phyloP scores from a whole-genome alignment of 2,888 invertebrate genomes.

The Ametastegia equiseti region DNA sequence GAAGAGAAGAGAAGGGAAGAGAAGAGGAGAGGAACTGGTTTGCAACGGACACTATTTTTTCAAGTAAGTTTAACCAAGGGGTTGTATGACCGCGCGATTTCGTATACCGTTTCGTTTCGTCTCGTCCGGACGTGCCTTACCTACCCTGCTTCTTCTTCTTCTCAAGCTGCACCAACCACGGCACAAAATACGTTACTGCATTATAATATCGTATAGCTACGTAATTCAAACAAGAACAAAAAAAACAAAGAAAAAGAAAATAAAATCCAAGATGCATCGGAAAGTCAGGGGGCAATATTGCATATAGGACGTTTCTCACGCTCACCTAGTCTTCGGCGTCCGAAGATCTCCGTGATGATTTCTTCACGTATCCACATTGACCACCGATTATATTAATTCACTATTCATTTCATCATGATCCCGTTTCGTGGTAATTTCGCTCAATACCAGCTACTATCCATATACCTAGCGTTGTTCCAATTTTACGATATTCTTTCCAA shows the following conservation, averaged over 20 bases:
- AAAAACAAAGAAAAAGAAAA: too few species aligned
- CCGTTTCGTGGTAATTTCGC: too few species aligned
- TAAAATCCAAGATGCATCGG: too few species aligned
- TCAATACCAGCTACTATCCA: too few species aligned
- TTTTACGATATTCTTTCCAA: too few species aligned
- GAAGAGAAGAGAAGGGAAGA: background rate
- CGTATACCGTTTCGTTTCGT: too few species aligned
- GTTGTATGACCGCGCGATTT: background rate
- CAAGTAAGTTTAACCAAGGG: constrained; percentile 28
- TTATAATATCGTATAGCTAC: too few species aligned
- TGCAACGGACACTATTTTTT: constrained; percentile 14
- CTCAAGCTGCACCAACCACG: background rate
- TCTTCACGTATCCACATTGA: constrained; percentile 61
- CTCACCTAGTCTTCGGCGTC: constrained; percentile 53
- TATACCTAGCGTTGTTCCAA: too few species aligned
- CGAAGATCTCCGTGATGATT: constrained; percentile 46
- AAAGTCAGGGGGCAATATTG: too few species aligned
- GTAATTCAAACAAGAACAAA: too few species aligned
- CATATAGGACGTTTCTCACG: background rate
- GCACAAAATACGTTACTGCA: too few species aligned
- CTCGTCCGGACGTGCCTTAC: background rate
- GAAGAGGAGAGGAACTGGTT: constrained; percentile 14
- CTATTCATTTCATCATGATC: background rate
- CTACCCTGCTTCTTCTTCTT: background rate
- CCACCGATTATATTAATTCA: constrained; percentile 2